These are phyloP conservation scores for Poicephalus meyeri DNA, from an alignment of 2,113 vertebrate genomes.

Conservation along the genomic window DNA sequence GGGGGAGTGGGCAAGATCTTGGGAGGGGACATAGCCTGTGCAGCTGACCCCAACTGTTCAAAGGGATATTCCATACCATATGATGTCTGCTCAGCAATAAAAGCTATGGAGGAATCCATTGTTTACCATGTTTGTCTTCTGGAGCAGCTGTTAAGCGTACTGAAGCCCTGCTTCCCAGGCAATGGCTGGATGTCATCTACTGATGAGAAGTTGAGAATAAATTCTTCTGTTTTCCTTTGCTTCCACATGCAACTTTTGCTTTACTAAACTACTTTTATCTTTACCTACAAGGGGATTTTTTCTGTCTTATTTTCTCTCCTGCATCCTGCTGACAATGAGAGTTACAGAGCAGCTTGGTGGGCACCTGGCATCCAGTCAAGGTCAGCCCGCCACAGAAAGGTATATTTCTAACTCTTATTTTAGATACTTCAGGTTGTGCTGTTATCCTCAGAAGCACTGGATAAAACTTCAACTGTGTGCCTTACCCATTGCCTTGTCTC, in stretches of 20 bases:
- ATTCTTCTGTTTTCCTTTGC: background rate
- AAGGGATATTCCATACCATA: background rate
- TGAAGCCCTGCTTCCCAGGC: background rate
- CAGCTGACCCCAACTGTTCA: too few species aligned
- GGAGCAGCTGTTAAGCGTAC: background rate
- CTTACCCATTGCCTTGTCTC: background rate
- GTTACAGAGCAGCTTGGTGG: background rate
- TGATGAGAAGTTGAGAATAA: background rate
- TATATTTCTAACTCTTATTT: background rate
- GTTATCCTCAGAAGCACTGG: background rate
- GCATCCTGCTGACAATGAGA: background rate
- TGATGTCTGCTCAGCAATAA: background rate
- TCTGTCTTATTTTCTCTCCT: background rate
- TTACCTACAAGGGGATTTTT: background rate
- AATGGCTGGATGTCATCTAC: background rate
- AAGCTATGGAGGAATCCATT: background rate
- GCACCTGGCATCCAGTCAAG: background rate
- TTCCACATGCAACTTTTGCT: background rate
- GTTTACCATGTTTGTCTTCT: background rate
- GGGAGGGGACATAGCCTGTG: too few species aligned
- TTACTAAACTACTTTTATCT: background rate
- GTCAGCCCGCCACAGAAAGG: background rate
- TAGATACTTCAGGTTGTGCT: background rate
- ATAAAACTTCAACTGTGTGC: background rate
- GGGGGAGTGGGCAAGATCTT: too few species aligned